Evolutionary conservation across 2,113 vertebrate genomes (phyloP), one percentile per base, ranked within the genome.

Genomic region (Echinops telfairi): DNA sequence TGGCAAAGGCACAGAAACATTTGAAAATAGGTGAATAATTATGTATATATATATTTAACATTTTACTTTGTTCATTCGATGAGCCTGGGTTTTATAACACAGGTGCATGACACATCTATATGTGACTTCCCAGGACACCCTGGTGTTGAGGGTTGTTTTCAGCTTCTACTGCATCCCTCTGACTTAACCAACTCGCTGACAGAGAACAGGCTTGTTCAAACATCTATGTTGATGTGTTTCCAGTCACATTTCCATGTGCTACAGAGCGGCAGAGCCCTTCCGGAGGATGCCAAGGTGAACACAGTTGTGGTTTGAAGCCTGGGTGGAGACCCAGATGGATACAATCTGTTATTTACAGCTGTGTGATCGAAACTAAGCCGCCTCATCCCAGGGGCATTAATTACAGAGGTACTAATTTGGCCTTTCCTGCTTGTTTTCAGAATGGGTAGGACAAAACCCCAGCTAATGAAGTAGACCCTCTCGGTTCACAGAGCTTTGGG

Each of bases 381-480:
- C 76, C 57, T 76, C 36, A 76, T 47, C 70, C 64, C 70, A 43
- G 88, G 88, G 57, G 81, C 62, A 92, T 86, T 84, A 36, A 88
- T 86, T 88, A 68, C 2, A 0, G 81, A 90, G 23, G 38, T 70
- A 84, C 79, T 92, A 71, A 75, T 85, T 82, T 83, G 71, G 68
- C 53, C 86, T 95, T 38, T 88, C 83, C 86, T 90, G 76, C 84
- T 96, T 88, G 64, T 82, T 94, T 92, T 83, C 70, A 75, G 36
- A 40, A 38, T 14, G 8, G 66, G 31, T 43, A n/a, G 31, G 16
- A 78, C 57, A 88, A 83, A 94, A 95, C 75, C 29, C 27, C 90
- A 78, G 66, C 73, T 78, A 57, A 68, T 43, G 66, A 93, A 86
- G 23, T 43, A 94, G 76, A 80, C 19, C 36, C 23, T 89, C 25